Conservation (phyloP, 2,888 invertebrate genomes). For the Pachliopta kotzebuea region DNA sequence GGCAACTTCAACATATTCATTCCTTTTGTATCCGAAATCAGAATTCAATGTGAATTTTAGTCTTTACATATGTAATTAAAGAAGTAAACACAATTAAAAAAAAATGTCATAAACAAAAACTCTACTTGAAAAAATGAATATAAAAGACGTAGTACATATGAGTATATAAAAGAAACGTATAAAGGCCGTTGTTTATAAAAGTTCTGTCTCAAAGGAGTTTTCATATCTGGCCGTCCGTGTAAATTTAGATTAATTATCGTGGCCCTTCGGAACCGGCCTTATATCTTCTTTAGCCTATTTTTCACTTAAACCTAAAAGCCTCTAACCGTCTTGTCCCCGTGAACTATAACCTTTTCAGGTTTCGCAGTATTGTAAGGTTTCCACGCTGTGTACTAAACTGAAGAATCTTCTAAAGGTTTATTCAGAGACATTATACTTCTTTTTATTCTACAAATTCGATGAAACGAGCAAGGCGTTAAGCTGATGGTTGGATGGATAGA, state of each 20-base stretch:
- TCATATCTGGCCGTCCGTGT: not conserved
- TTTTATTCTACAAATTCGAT: no score
- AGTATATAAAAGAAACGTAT: not conserved
- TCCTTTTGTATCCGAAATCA: no score
- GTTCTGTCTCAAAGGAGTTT: not conserved
- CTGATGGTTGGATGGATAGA: no score
- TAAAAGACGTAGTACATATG: not conserved
- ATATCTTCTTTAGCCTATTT: constrained; percentile 21
- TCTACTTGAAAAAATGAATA: not conserved
- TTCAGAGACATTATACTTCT: not conserved
- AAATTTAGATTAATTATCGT: constrained; percentile 10
- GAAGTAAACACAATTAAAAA: not conserved
- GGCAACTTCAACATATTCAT: no score
- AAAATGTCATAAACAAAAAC: not conserved
- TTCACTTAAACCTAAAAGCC: constrained; percentile 23
- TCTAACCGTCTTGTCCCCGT: constrained; percentile 23
- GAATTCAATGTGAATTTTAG: no score
- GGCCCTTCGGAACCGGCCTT: not conserved
- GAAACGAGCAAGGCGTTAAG: no score
- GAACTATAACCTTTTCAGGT: constrained; percentile 27
- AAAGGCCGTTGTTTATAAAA: not conserved
- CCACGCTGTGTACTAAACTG: constrained; percentile 16
- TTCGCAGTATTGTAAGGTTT: constrained; percentile 23
- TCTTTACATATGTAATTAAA: no score
- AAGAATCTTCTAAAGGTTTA: constrained; percentile 10